phyloP scores from a whole-genome alignment of 2,888 invertebrate genomes.

The Hydroisotoma schaefferi region DNA sequence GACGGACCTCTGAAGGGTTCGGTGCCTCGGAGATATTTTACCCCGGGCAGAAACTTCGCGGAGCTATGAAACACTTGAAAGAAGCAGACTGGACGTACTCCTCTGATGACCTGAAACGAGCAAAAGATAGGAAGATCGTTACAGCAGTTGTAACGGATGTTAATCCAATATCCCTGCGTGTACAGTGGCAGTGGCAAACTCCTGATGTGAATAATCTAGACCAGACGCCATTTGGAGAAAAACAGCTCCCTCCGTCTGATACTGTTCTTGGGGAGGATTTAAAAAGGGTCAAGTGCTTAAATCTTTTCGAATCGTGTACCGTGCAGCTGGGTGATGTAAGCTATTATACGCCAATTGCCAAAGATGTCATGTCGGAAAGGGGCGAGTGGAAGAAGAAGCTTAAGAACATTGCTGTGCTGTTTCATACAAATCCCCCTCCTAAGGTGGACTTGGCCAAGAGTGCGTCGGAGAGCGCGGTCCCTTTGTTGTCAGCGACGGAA shows the following conservation, averaged over 20 bases:
- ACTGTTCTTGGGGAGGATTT: conserved; percentile 72
- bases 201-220: conserved; percentile 38
- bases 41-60: conserved; percentile 71
- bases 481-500: background rate
- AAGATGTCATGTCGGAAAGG: conserved; percentile 71
- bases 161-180: conserved; percentile 73
- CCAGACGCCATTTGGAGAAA: conserved; percentile 32
- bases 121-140: conserved; percentile 52
- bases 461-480: background rate
- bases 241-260: conserved; percentile 62
- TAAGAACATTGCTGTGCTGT: too few species aligned
- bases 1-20: conserved; percentile 25
- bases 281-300: conserved; percentile 73
- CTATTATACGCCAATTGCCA: conserved; percentile 71
- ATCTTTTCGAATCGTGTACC: conserved; percentile 81
- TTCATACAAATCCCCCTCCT: too few species aligned
- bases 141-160: conserved; percentile 78
- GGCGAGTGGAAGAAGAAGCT: conserved; percentile 66
- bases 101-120: conserved; percentile 66
- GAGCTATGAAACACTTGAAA: conserved; percentile 69
- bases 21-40: conserved; percentile 56
- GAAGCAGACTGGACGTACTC: conserved; percentile 76
- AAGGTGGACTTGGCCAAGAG: conserved; percentile 21
- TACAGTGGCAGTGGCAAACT: conserved; percentile 77
- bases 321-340: conserved; percentile 85